Evolutionary conservation across 2,113 vertebrate genomes (phyloP).

Genomic region (Ophthalmolycus amberensis): DNA sequence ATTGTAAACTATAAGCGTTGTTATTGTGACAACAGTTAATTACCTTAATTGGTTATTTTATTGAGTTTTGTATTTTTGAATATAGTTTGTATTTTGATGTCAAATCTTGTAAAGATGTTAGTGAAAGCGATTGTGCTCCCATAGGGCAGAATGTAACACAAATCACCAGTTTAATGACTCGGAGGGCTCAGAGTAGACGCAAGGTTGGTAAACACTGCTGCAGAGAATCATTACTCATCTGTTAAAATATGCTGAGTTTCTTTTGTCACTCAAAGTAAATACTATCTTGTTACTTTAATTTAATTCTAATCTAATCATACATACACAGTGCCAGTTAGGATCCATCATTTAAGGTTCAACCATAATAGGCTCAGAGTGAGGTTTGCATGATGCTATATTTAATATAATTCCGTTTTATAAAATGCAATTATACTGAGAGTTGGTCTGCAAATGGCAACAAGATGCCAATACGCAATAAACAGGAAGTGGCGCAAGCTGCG

Average conservation of each 20-base stretch:
- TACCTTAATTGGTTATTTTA: neutral
- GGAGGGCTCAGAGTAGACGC: neutral
- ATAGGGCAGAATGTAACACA: neutral
- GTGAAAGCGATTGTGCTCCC: too few relatives aligned
- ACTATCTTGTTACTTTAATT: neutral
- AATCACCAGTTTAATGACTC: neutral
- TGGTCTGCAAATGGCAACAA: neutral
- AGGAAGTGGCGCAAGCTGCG: neutral
- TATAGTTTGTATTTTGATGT: neutral
- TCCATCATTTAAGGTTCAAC: neutral
- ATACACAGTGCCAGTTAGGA: neutral
- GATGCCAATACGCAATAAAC: neutral
- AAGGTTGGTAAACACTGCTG: neutral
- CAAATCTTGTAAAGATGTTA: neutral
- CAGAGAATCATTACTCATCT: neutral
- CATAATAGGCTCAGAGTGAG: neutral
- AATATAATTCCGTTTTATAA: neutral
- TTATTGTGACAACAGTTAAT: constrained; percentile 1
- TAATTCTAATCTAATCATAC: too few relatives aligned
- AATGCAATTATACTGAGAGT: neutral
- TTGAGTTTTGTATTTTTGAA: neutral
- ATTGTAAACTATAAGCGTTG: neutral
- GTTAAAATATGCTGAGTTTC: neutral
- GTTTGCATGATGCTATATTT: neutral
- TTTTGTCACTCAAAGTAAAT: neutral